Evolutionary conservation across 92 coral and sea anemone species (phyloP).

Genomic region (Parazoanthus darwini): DNA sequence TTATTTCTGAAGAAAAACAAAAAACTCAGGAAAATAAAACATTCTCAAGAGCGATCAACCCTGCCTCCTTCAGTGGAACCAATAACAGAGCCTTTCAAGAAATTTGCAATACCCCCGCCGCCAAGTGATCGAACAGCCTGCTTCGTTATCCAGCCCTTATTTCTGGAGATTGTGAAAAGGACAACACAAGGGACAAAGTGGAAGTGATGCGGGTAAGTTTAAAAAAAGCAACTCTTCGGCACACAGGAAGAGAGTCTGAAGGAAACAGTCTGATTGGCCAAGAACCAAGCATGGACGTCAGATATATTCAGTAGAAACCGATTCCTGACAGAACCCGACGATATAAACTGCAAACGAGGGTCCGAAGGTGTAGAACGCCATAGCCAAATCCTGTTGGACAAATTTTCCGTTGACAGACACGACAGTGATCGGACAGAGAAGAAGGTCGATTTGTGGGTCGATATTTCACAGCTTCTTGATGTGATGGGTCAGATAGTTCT

Average conservation of each 20-base stretch:
- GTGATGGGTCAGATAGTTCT: too few species aligned
- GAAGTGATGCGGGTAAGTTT: background rate
- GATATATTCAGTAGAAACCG: too few species aligned
- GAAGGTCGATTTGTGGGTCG: too few species aligned
- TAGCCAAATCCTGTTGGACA: too few species aligned
- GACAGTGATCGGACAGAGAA: too few species aligned
- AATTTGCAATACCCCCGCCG: background rate
- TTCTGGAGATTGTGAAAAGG: background rate
- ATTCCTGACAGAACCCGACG: too few species aligned
- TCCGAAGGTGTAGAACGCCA: too few species aligned
- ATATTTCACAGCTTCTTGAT: too few species aligned
- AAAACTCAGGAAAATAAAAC: background rate
- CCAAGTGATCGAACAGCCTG: background rate
- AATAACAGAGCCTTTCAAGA: constrained; percentile 4
- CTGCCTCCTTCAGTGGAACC: background rate
- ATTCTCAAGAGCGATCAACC: too few species aligned
- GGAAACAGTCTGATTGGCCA: background rate
- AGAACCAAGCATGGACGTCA: background rate
- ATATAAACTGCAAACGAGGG: too few species aligned
- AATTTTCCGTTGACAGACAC: too few species aligned
- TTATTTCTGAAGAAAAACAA: too few species aligned
- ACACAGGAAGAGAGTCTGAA: background rate
- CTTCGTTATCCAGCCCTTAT: background rate
- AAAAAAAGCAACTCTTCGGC: background rate
- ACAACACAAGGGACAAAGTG: background rate